Evolutionary conservation across 2,797 vertebrate genomes (phyloP).

Genomic region (Sebastes glaucus): DNA sequence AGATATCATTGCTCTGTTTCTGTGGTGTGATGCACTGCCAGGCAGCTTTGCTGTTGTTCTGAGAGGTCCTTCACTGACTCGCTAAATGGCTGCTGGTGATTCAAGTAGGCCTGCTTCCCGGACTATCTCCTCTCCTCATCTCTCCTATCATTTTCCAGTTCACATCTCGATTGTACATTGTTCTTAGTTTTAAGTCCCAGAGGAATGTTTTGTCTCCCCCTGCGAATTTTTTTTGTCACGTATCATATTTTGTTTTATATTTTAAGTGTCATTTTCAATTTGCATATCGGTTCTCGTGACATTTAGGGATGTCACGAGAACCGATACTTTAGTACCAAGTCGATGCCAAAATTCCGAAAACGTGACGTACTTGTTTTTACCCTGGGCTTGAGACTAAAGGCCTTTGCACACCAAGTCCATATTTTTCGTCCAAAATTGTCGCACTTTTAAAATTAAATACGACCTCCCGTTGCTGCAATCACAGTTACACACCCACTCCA

Average conservation of each 20-base stretch:
- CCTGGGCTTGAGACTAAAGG: too few relatives aligned
- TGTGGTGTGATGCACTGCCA: constrained; percentile 14
- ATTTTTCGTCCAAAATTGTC: too few relatives aligned
- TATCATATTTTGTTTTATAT: not conserved
- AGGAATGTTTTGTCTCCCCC: not conserved
- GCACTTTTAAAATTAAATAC: too few relatives aligned
- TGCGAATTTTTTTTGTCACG: not conserved
- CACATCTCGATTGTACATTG: not conserved
- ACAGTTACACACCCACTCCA: too few relatives aligned
- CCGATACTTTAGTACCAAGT: too few relatives aligned
- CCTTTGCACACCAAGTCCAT: too few relatives aligned
- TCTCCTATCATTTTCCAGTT: constrained; percentile 1
- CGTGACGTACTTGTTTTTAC: too few relatives aligned
- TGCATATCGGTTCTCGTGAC: too few relatives aligned
- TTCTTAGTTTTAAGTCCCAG: not conserved
- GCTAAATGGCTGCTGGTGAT: constrained; percentile 41
- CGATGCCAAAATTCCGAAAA: too few relatives aligned
- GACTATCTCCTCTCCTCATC: constrained; percentile 25
- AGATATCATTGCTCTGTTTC: constrained; percentile 17
- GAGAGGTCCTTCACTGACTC: constrained; percentile 35
- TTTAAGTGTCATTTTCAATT: not conserved
- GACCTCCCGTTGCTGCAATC: too few relatives aligned
- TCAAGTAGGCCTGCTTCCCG: constrained; percentile 44
- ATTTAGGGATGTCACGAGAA: too few relatives aligned
- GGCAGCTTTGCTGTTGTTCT: constrained; percentile 43